phyloP scores from a whole-genome alignment of 1,140 invertebrate species.

The Ericerus pela region DNA sequence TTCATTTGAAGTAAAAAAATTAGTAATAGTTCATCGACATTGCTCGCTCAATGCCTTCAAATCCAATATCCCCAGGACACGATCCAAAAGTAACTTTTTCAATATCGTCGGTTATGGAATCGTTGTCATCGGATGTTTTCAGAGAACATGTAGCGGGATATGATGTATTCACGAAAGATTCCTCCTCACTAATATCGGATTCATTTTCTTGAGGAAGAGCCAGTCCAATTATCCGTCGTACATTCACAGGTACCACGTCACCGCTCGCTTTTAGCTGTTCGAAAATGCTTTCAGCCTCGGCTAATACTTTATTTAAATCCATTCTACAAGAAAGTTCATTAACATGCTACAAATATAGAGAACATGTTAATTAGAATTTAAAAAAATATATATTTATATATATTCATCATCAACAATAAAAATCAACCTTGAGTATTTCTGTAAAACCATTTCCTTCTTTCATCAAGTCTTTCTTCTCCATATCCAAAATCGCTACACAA shows the following conservation, averaged over 20 bases:
- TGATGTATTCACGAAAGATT: slow-evolving; percentile 13
- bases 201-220: slow-evolving; percentile 16
- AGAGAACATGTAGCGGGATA: background rate
- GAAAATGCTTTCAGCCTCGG: slow-evolving; percentile 78
- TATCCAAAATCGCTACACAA: slow-evolving; percentile 78
- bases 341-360: slow-evolving; percentile 56
- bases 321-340: slow-evolving; percentile 79
- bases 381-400: slow-evolving; percentile 1
- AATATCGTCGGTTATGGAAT: slow-evolving; percentile 12
- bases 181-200: background rate
- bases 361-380: slow-evolving; percentile 11
- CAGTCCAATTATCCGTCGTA: slow-evolving; percentile 50
- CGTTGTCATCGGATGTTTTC: slow-evolving; percentile 1
- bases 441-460: slow-evolving; percentile 84
- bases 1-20: background rate
- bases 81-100: slow-evolving; percentile 2
- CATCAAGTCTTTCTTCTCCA: slow-evolving; percentile 70
- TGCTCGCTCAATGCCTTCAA: slow-evolving; percentile 12
- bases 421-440: slow-evolving; percentile 79
- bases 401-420: slow-evolving; percentile 6
- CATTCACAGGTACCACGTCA: slow-evolving; percentile 44
- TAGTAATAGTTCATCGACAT: slow-evolving; percentile 27
- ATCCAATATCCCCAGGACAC: background rate
- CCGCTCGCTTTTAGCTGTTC: slow-evolving; percentile 56
- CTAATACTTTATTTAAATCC: slow-evolving; percentile 60